Evolutionary conservation across 2,888 invertebrate genomes (phyloP), one percentile per base, ranked within the genome.

Genomic region (Gymnoscelis rufifasciata): DNA sequence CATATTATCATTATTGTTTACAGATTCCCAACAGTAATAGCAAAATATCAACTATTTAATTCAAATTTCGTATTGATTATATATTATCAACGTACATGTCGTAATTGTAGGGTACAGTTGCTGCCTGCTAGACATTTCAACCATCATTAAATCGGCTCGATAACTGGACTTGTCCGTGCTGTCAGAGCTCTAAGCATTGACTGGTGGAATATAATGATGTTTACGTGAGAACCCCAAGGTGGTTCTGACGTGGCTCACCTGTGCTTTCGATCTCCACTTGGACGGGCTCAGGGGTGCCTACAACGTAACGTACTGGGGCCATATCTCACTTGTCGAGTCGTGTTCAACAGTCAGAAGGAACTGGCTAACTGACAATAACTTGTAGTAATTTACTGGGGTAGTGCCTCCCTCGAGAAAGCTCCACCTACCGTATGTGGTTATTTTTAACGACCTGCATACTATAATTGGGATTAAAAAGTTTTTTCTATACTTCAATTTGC

Each of bases 121-220:
- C 37, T 83, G 82, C 7, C 86, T 68, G 51, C 83, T 84, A 1
- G 86, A 78, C 86, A 87, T 86, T 60, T 86, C 84, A 2, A 80
- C 50, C 59, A 81, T 73, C 55, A 70, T 78, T 43, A 50, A 50
- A 42, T 42, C 30, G 38, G 38, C 15, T 47, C 31, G 1, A 8
- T 43, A 28, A 43, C 12, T 14, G n/a, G 26, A 13, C 14, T 29
- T 15, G 26, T 14, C 33, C 37, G 57, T 59, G 39, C 53, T 50
- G 57, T 29, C 39, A 33, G 5, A 51, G 44, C 33, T 52, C 29
- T 47, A 8, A 39, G 4, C 48, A 39, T 45, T 56, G 47, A 66
- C 66, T 68, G 59, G 41, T 52, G 40, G 12, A 37, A 26, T 30
- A 27, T 14, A 31, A 2, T 15, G 35, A 23, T 10, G 57, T 69